Conservation (phyloP, 2,797 vertebrate species). For the Rhinogobio ventralis region DNA sequence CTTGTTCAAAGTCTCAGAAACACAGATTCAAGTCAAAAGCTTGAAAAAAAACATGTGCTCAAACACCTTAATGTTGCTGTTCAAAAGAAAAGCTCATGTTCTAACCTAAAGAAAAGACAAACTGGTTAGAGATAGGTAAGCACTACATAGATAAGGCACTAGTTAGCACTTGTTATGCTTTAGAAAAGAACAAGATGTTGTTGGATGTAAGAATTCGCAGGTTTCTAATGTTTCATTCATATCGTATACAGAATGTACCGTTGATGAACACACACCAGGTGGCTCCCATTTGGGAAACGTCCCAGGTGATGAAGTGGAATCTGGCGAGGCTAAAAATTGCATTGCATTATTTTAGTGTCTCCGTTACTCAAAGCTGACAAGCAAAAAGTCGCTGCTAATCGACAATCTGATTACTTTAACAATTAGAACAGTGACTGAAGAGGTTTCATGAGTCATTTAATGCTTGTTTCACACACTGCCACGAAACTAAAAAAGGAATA, state of each 20-base stretch:
- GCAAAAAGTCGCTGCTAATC: slow-evolving; percentile 27
- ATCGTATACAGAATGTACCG: background rate
- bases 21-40: background rate
- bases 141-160: background rate
- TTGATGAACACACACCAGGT: slow-evolving; percentile 47
- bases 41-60: background rate
- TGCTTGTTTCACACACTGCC: background rate
- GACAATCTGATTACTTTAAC: slow-evolving; percentile 39
- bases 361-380: slow-evolving; percentile 39
- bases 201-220: slow-evolving; percentile 15
- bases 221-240: slow-evolving; percentile 36
- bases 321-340: slow-evolving; percentile 37
- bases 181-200: slow-evolving; percentile 1
- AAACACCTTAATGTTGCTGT: background rate
- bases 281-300: slow-evolving; percentile 39
- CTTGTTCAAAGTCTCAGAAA: background rate
- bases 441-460: slow-evolving; percentile 30
- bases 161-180: background rate
- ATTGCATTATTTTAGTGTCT: slow-evolving; percentile 38
- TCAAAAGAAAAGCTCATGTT: background rate
- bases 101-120: background rate
- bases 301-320: slow-evolving; percentile 38
- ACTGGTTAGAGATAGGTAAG: background rate
- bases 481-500: background rate
- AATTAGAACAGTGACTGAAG: slow-evolving; percentile 32